Evolutionary conservation across 1,140 invertebrate species (phyloP).

Genomic region (Pissodes strobi): DNA sequence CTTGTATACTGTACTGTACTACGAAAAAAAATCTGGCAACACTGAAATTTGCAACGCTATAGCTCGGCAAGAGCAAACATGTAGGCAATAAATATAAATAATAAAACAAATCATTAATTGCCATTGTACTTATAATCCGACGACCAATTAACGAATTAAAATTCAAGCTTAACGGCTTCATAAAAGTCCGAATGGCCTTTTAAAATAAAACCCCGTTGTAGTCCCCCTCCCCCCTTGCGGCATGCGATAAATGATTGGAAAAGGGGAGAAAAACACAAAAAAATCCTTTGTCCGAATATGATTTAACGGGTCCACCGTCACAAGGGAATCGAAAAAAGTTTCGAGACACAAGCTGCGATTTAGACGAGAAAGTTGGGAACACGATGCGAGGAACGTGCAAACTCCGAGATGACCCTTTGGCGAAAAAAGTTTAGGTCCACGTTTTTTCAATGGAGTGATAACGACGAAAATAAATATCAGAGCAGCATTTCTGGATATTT

Average conservation of each 20-base stretch:
- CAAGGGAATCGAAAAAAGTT: conserved; percentile 9
- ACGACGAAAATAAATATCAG: conserved; percentile 8
- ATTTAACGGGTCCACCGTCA: background rate
- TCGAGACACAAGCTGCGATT: conserved; percentile 17
- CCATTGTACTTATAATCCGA: too few species aligned
- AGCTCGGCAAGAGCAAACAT: too few species aligned
- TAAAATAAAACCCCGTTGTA: background rate
- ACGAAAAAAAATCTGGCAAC: too few species aligned
- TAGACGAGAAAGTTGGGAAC: conserved; percentile 2
- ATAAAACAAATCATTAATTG: too few species aligned
- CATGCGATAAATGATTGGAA: conserved; percentile 5
- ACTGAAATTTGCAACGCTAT: too few species aligned
- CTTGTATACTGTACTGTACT: too few species aligned
- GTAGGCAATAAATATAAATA: too few species aligned
- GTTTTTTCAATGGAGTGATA: conserved; percentile 8
- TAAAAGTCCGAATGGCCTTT: conserved; percentile 1
- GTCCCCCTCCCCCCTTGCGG: background rate
- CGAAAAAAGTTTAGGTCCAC: background rate
- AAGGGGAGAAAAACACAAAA: conserved; percentile 8
- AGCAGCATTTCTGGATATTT: background rate
- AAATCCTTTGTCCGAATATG: conserved; percentile 1
- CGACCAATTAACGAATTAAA: conserved; percentile 17
- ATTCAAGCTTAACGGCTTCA: conserved; percentile 18
- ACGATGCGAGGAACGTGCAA: conserved; percentile 9
- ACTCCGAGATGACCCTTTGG: background rate